These are phyloP conservation scores for Trissolcus japonicus DNA, from an alignment of 2,888 invertebrate genomes.

Conservation along the genomic window DNA sequence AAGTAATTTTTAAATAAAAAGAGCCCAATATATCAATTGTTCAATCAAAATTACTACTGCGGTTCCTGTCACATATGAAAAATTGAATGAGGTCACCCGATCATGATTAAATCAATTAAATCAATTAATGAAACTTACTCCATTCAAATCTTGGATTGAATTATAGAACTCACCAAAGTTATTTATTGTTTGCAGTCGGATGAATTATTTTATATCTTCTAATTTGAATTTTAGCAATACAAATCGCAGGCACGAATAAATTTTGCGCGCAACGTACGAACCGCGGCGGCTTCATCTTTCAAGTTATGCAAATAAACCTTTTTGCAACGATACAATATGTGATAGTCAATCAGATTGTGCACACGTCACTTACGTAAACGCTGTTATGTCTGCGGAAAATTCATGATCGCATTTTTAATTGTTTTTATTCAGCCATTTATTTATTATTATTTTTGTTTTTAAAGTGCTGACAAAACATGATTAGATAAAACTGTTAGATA, in stretches of 20 bases:
- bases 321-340: constrained; percentile 33
- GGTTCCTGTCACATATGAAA: too few relatives aligned
- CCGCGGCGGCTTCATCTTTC: not conserved
- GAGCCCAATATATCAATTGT: too few relatives aligned
- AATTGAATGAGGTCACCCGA: too few relatives aligned
- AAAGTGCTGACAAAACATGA: not conserved
- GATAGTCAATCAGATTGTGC: constrained; percentile 24
- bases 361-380: constrained; percentile 26
- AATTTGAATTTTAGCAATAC: too few relatives aligned
- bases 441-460: not conserved
- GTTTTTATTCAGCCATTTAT: constrained; percentile 15
- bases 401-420: constrained; percentile 17
- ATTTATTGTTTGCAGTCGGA: too few relatives aligned
- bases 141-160: not conserved
- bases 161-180: too few relatives aligned
- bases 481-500: too few relatives aligned
- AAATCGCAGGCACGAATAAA: not conserved
- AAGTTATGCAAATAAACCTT: constrained; percentile 13
- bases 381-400: constrained; percentile 22
- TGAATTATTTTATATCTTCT: not conserved
- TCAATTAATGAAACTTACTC: not conserved
- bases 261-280: not conserved
- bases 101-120: too few relatives aligned
- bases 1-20: too few relatives aligned
- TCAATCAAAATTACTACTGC: too few relatives aligned